Conservation (phyloP, 2,888 invertebrate species). For the Candidula unifasciata region DNA sequence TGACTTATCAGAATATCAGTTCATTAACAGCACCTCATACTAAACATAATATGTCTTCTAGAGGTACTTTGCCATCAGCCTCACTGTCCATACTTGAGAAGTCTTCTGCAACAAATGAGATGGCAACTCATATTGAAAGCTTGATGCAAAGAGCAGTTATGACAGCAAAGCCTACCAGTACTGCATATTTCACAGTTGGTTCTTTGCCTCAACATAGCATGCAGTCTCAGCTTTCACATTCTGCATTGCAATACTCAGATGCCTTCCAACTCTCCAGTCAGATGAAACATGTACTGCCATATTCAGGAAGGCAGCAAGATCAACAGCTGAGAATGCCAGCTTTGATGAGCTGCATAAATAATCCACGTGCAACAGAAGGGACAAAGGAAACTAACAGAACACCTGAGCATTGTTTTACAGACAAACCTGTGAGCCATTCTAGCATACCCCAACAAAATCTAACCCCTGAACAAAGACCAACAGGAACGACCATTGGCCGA, state of each 20-base stretch:
- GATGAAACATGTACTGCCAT: not conserved
- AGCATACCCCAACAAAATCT: not conserved
- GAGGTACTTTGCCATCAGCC: not conserved
- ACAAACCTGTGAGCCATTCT: not conserved
- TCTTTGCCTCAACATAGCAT: not conserved
- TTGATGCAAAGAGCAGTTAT: not conserved
- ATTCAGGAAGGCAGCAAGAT: not conserved
- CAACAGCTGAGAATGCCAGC: not conserved
- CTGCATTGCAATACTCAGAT: no score
- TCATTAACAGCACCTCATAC: not conserved
- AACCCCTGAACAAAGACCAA: not conserved
- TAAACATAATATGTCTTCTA: not conserved
- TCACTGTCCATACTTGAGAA: not conserved
- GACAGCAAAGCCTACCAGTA: not conserved
- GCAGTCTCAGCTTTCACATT: not conserved
- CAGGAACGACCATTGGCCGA: not conserved
- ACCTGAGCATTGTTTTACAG: not conserved
- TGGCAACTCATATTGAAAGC: not conserved
- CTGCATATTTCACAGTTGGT: not conserved
- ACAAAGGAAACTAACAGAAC: not conserved
- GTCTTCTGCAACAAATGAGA: not conserved
- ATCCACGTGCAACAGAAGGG: not conserved
- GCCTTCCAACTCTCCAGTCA: not conserved
- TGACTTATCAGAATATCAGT: not conserved
- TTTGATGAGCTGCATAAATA: not conserved